A percentile compares a stretch with the other conserved stretches of the same genome.
These are phyloP conservation scores for Delia radicum DNA, from an alignment of 1,140 invertebrate genomes.

Conservation along the genomic window DNA sequence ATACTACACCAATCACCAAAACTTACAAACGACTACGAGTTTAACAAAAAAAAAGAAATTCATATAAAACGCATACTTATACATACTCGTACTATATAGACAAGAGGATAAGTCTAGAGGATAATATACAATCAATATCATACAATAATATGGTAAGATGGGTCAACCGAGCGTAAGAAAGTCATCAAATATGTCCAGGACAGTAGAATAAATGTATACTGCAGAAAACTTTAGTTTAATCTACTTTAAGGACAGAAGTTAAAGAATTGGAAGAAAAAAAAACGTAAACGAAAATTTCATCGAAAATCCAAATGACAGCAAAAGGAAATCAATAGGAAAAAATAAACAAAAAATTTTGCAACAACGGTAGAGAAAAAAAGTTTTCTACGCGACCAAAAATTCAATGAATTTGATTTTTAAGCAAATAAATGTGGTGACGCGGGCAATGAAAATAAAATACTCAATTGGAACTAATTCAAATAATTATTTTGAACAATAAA, in stretches of 20 bases:
- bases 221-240: neutral
- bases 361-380: neutral
- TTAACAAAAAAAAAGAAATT: neutral
- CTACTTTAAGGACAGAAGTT: neutral
- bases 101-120: no score
- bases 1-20: no score
- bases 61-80: neutral
- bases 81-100: neutral
- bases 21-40: no score
- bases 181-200: conserved; percentile 41
- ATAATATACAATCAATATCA: neutral
- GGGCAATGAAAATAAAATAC: no score
- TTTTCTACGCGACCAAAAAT: conserved; percentile 2
- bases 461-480: no score
- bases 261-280: neutral
- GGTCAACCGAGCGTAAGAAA: conserved; percentile 42
- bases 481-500: no score
- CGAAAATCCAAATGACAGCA: neutral
- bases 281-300: neutral
- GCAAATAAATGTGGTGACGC: neutral
- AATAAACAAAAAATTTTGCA: neutral
- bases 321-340: neutral
- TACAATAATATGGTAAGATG: neutral
- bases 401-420: neutral
- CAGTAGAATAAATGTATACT: neutral